phyloP scores from a whole-genome alignment of 2,797 vertebrate species.

The Bufotes viridis region DNA sequence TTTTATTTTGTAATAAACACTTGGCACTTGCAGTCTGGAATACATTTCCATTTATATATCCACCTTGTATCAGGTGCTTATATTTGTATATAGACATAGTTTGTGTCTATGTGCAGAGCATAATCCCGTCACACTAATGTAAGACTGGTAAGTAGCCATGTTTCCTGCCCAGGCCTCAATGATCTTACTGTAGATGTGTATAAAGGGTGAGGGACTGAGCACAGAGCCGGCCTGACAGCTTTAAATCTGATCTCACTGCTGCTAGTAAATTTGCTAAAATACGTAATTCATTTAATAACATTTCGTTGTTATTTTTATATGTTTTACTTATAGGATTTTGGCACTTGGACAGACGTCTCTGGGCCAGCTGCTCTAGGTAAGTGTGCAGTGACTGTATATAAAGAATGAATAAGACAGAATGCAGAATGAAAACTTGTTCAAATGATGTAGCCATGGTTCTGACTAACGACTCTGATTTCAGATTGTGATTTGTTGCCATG shows the following conservation, averaged over 20 bases:
- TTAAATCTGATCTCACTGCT: conserved; percentile 43
- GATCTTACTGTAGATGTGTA: conserved; percentile 31
- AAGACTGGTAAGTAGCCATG: not conserved
- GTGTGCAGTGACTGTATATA: conserved; percentile 18
- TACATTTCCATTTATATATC: not conserved
- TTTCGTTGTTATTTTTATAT: conserved; percentile 57
- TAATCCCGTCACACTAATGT: not conserved
- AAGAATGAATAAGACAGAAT: not conserved
- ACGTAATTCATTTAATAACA: conserved; percentile 50
- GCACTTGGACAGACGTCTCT: conserved; percentile 43
- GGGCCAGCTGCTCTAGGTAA: conserved; percentile 46
- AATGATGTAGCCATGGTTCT: not conserved
- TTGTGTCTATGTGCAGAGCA: not conserved
- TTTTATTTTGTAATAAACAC: not conserved
- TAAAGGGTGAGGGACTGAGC: conserved; percentile 18
- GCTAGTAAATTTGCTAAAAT: conserved; percentile 46
- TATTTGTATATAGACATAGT: not conserved
- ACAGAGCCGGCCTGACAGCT: conserved; percentile 40
- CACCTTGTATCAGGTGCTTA: not conserved
- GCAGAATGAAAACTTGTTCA: not conserved
- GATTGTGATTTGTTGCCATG: not conserved
- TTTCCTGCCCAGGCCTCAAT: conserved; percentile 13
- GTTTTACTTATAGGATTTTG: conserved; percentile 48
- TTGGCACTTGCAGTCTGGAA: not conserved
- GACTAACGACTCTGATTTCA: not conserved